These are phyloP conservation scores for Serranus cabrilla DNA, from an alignment of 2,797 vertebrate genomes.

Conservation along the genomic window DNA sequence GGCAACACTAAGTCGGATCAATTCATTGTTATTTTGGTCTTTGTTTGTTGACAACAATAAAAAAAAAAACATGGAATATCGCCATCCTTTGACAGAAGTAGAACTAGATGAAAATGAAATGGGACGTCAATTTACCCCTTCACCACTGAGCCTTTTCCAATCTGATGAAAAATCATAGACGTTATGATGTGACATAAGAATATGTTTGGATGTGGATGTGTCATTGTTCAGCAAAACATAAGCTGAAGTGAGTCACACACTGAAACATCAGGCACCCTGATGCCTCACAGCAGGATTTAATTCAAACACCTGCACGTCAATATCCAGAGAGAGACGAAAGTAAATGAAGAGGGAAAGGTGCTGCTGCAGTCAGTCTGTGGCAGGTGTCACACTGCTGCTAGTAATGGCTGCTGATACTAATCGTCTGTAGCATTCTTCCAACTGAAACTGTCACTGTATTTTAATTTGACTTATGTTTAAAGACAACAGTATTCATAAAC, in stretches of 20 bases:
- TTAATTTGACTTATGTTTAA: not conserved
- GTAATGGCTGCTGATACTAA: not conserved
- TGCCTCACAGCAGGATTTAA: slow-evolving; percentile 42
- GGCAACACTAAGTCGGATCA: not conserved
- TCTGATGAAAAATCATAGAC: not conserved
- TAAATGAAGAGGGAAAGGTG: slow-evolving; percentile 1
- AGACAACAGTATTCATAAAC: not conserved
- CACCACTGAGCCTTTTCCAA: not conserved
- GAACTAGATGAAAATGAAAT: not conserved
- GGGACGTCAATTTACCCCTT: not conserved
- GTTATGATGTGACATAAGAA: slow-evolving; percentile 9
- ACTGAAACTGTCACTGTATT: not conserved
- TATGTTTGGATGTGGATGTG: too few species aligned
- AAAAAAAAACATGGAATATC: not conserved
- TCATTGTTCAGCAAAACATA: slow-evolving; percentile 26
- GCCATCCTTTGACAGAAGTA: not conserved
- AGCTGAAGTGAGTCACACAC: slow-evolving; percentile 42
- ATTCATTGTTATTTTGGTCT: not conserved
- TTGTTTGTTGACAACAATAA: not conserved
- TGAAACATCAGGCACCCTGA: slow-evolving; percentile 38
- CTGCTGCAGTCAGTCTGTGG: not conserved
- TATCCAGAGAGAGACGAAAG: slow-evolving; percentile 17
- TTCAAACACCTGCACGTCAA: slow-evolving; percentile 53
- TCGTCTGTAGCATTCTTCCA: not conserved
- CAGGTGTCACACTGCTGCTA: slow-evolving; percentile 18